Evolutionary conservation across 2,888 invertebrate genomes (phyloP).

Genomic region (Latrodectus hesperus): DNA sequence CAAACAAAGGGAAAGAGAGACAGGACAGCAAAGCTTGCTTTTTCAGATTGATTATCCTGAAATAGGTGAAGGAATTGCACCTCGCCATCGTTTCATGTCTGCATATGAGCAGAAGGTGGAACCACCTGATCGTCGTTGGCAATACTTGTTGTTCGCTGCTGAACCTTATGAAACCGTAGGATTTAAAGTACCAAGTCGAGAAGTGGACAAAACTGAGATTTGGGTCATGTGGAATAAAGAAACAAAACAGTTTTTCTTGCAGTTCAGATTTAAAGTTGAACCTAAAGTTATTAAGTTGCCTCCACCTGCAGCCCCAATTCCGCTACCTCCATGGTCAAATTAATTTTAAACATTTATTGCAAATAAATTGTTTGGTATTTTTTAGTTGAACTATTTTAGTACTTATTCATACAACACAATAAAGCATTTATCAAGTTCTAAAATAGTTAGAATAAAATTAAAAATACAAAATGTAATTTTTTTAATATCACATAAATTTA

Average conservation of each 20-base stretch:
- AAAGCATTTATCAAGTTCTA: no score
- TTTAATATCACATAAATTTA: no score
- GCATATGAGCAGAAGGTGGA: constrained; percentile 99
- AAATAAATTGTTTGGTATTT: no score
- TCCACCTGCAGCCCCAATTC: constrained; percentile 75
- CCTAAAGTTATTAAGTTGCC: constrained; percentile 73
- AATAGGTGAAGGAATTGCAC: constrained; percentile 77
- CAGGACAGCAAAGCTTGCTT: constrained; percentile 95
- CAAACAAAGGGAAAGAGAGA: constrained; percentile 96
- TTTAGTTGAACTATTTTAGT: no score
- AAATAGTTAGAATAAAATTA: no score
- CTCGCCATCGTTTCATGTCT: constrained; percentile 98
- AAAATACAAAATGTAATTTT: no score
- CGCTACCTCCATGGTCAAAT: constrained; percentile 72
- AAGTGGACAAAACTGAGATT: constrained; percentile 99
- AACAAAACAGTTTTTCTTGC: constrained; percentile 98
- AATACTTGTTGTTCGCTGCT: constrained; percentile 97
- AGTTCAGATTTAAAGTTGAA: constrained; percentile 96
- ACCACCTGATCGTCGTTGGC: constrained; percentile 99
- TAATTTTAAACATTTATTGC: no score
- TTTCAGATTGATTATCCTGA: constrained; percentile 96
- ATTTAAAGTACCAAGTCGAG: constrained; percentile 99
- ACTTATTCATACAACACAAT: no score
- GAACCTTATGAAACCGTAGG: constrained; percentile 99
- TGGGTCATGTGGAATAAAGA: constrained; percentile 99